Evolutionary conservation across 1,140 invertebrate species (phyloP).

Genomic region (Diabrotica virgifera): DNA sequence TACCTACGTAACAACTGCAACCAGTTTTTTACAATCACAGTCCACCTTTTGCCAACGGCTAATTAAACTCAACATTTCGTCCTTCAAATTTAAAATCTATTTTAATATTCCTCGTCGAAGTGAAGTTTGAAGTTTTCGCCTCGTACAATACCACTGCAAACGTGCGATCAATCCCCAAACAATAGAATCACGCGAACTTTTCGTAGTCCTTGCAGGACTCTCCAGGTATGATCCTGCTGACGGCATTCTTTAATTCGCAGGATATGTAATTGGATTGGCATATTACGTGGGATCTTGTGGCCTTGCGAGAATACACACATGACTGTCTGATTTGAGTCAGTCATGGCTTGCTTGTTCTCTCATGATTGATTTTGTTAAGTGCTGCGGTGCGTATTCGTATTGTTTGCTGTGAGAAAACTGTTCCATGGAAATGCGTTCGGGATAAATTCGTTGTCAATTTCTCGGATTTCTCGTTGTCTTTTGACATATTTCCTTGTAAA

Average conservation of each 20-base stretch:
- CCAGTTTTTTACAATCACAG: not conserved
- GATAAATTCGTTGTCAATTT: not conserved
- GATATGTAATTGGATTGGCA: slow-evolving; percentile 12
- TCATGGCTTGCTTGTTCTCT: slow-evolving; percentile 25
- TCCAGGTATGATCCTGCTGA: not conserved
- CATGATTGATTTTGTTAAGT: slow-evolving; percentile 24
- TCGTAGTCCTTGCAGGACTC: not conserved
- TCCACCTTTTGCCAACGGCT: slow-evolving; percentile 5
- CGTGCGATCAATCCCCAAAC: too few species aligned
- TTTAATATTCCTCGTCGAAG: not conserved
- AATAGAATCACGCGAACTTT: not conserved
- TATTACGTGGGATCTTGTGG: slow-evolving; percentile 17
- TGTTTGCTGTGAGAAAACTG: not conserved
- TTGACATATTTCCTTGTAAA: too few species aligned
- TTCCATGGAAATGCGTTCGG: not conserved
- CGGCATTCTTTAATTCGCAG: not conserved
- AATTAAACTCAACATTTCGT: slow-evolving; percentile 6
- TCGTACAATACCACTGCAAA: not conserved
- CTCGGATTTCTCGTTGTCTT: too few species aligned
- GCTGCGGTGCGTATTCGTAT: slow-evolving; percentile 4
- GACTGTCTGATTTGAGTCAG: slow-evolving; percentile 32
- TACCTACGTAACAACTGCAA: not conserved
- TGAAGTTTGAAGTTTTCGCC: too few species aligned
- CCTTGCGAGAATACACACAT: slow-evolving; percentile 30
- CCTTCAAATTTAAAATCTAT: slow-evolving; percentile 10